Conservation (phyloP, 2,888 invertebrate genomes). For the Calameuta idolon region DNA sequence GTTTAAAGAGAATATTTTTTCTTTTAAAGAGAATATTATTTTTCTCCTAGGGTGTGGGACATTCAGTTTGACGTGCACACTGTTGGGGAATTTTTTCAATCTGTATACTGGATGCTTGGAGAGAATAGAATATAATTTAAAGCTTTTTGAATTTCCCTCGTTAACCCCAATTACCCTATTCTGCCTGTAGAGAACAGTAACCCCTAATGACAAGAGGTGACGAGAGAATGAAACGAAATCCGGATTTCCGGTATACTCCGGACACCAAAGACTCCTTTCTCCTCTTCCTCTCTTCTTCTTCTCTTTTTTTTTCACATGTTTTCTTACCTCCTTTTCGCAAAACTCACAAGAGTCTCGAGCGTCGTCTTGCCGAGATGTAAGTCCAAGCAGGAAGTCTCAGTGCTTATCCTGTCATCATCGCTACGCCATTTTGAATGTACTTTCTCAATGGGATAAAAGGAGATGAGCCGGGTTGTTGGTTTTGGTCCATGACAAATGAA, state of each 20-base stretch:
- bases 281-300: background rate
- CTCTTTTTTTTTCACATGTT: background rate
- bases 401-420: background rate
- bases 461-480: background rate
- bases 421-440: background rate
- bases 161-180: constrained; percentile 21
- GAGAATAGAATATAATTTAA: constrained; percentile 7
- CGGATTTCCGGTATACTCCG: background rate
- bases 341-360: background rate
- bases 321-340: background rate
- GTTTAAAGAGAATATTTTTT: background rate
- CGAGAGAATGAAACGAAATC: constrained; percentile 13
- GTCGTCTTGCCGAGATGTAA: background rate
- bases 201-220: constrained; percentile 12
- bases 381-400: background rate
- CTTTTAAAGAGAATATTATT: background rate
- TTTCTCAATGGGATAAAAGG: background rate
- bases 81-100: background rate
- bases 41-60: background rate
- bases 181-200: background rate
- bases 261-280: background rate
- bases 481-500: constrained; percentile 12
- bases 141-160: constrained; percentile 10
- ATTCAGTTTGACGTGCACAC: background rate
- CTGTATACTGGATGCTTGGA: background rate